phyloP scores from a whole-genome alignment of 37 sponge, comb jelly and placozoan species.

The Geodia barretti region DNA sequence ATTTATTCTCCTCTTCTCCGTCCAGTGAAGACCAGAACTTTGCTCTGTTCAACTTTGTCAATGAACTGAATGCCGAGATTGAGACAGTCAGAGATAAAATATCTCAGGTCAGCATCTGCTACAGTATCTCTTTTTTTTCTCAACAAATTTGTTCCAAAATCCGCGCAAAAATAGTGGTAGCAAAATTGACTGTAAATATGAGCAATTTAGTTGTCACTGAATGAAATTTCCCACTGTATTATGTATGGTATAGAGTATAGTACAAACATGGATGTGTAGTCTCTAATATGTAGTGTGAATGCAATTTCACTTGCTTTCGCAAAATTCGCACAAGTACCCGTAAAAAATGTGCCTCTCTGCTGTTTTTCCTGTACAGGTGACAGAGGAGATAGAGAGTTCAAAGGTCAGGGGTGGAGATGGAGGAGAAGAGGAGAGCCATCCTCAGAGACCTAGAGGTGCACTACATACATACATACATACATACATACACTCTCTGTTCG shows the following conservation, averaged over 20 bases:
- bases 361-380: no score
- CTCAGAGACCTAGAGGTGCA: slow-evolving; percentile 72
- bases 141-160: background rate
- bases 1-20: background rate
- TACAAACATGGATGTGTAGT: background rate
- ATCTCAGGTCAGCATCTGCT: slow-evolving; percentile 38
- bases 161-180: background rate
- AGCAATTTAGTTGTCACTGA: no score
- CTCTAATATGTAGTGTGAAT: no score
- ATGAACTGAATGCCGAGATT: slow-evolving; percentile 92
- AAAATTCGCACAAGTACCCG: no score
- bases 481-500: no score
- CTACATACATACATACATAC: no score
- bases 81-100: slow-evolving; percentile 92
- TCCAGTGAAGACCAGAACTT: slow-evolving; percentile 97
- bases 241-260: background rate
- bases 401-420: slow-evolving; percentile 84
- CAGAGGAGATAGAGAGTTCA: slow-evolving; percentile 81
- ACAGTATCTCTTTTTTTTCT: background rate
- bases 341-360: no score
- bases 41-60: slow-evolving; percentile 97
- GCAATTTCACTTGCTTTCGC: no score
- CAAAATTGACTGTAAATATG: background rate
- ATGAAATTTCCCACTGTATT: background rate
- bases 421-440: slow-evolving; percentile 78